Percentiles rank a stretch among this genome's conserved stretches.
Conservation (phyloP, 2,888 invertebrate genomes). For the Lottia scabra region DNA sequence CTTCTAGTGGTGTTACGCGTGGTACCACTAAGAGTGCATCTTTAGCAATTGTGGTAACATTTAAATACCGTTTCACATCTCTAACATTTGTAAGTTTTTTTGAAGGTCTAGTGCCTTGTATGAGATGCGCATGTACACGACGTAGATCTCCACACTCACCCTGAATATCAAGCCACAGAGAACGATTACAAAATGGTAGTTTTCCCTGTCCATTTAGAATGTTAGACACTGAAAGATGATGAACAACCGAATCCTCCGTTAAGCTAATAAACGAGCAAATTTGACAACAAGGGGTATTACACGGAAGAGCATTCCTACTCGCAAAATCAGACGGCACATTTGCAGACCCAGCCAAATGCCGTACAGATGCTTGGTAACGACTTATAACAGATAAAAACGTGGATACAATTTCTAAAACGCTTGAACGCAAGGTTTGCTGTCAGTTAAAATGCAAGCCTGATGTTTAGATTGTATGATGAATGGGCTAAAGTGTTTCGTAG, state of each 20-base stretch:
- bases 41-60: constrained; percentile 17
- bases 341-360: constrained; percentile 19
- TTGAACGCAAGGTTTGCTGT: constrained; percentile 33
- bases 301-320: constrained; percentile 29
- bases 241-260: constrained; percentile 19
- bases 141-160: constrained; percentile 31
- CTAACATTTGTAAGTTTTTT: constrained; percentile 25
- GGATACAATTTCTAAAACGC: constrained; percentile 24
- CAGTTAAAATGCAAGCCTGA: constrained; percentile 30
- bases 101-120: constrained; percentile 26
- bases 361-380: constrained; percentile 21
- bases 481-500: constrained; percentile 40
- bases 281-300: constrained; percentile 24
- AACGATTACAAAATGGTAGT: constrained; percentile 26
- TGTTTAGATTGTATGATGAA: constrained; percentile 39
- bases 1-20: constrained; percentile 7
- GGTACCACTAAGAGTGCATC: constrained; percentile 25
- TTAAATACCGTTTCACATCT: constrained; percentile 30
- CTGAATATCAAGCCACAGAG: constrained; percentile 26
- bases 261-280: constrained; percentile 22
- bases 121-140: constrained; percentile 29
- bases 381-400: constrained; percentile 27
- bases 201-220: constrained; percentile 7
- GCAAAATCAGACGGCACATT: constrained; percentile 29
- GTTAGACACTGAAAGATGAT: constrained; percentile 14